Evolutionary conservation across 1,140 invertebrate genomes (phyloP).

Genomic region (Procambarus virginalis): DNA sequence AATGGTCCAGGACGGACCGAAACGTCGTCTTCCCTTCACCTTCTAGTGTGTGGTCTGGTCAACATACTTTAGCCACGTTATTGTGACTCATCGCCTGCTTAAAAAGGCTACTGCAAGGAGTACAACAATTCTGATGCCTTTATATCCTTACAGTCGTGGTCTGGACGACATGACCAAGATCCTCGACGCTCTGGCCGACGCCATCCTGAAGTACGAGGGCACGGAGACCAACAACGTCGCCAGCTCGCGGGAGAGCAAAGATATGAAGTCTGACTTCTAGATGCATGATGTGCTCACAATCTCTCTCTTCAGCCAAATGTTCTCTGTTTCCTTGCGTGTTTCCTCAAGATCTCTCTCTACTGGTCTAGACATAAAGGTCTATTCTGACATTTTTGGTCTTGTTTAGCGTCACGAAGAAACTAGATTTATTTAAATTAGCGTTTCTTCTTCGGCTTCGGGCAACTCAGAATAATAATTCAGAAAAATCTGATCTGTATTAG

Average conservation of each 20-base stretch:
- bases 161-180: conserved; percentile 54
- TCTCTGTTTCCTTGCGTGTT: neutral
- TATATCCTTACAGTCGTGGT: conserved; percentile 23
- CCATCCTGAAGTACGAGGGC: conserved; percentile 49
- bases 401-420: no score
- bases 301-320: neutral
- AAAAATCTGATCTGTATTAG: no score
- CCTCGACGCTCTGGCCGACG: conserved; percentile 48
- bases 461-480: no score
- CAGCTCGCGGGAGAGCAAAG: conserved; percentile 33
- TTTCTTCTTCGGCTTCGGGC: no score
- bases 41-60: no score
- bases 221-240: conserved; percentile 32
- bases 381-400: no score
- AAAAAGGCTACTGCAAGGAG: neutral
- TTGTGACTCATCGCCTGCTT: no score
- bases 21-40: no score
- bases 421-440: no score
- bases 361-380: neutral
- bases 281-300: neutral
- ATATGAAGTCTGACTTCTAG: neutral
- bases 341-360: neutral
- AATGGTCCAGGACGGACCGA: no score
- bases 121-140: neutral
- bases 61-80: no score